Percentiles rank a stretch among this genome's conserved stretches.
phyloP scores from a whole-genome alignment of 37 sponge, comb jelly and placozoan species.

The Halichondria panicea region DNA sequence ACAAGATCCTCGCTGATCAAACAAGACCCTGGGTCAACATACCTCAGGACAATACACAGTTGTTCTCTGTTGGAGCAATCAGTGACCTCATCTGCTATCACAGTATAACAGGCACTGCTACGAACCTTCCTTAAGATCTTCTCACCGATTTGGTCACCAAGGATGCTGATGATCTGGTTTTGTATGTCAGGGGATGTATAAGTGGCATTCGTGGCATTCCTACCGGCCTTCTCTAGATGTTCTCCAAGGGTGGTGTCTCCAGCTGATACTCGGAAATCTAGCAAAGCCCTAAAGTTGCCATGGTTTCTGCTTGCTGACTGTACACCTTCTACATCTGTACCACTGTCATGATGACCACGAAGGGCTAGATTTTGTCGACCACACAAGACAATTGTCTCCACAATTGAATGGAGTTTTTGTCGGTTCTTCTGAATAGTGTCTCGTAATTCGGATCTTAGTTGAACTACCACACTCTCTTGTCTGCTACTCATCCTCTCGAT shows the following conservation, averaged over 20 bases:
- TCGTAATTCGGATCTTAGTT: neutral
- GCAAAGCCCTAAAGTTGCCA: constrained; percentile 31
- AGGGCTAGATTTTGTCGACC: constrained; percentile 42
- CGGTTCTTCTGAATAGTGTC: constrained; percentile 35
- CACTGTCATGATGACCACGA: constrained; percentile 30
- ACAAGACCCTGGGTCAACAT: constrained; percentile 40
- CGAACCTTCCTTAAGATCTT: neutral
- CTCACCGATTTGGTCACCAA: neutral
- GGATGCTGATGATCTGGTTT: neutral
- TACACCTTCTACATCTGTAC: constrained; percentile 17
- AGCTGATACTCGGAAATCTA: constrained; percentile 16
- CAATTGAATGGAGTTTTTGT: constrained; percentile 35
- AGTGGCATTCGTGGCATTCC: constrained; percentile 38
- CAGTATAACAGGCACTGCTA: constrained; percentile 15
- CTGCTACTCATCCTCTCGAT: constrained; percentile 28
- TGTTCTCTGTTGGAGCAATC: constrained; percentile 74
- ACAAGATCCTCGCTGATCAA: constrained; percentile 56
- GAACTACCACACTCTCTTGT: constrained; percentile 24
- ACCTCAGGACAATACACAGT: constrained; percentile 57
- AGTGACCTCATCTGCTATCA: constrained; percentile 59
- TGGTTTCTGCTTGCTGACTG: neutral
- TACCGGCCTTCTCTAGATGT: constrained; percentile 12
- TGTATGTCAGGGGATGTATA: constrained; percentile 24
- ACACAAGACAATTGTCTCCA: constrained; percentile 37
- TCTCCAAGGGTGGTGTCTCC: constrained; percentile 32